A percentile compares a stretch with the other conserved stretches of the same genome.
Conservation (phyloP, 2,113 vertebrate genomes). For the Vulpes ferrilata region DNA sequence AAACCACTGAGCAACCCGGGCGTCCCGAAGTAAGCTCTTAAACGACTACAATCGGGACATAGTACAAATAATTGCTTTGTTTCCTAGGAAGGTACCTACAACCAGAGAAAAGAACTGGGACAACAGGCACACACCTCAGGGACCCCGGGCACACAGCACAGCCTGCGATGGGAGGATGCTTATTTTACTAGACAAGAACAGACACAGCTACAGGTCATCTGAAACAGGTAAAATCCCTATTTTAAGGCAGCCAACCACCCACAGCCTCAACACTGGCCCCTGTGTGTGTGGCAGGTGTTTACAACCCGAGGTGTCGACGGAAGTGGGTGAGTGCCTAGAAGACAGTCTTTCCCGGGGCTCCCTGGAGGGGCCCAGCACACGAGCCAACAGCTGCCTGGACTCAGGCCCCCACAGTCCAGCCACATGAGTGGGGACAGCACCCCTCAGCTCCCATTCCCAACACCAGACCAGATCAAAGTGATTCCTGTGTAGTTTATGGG, state of each 20-base stretch:
- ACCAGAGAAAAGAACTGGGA: background rate
- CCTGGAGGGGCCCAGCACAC: background rate
- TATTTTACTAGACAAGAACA: background rate
- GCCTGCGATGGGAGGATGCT: background rate
- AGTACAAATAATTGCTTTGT: background rate
- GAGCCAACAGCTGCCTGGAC: background rate
- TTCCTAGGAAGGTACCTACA: background rate
- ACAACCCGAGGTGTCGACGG: background rate
- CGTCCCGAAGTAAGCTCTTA: background rate
- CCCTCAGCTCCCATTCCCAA: background rate
- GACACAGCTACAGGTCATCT: background rate
- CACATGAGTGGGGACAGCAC: background rate
- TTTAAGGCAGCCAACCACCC: background rate
- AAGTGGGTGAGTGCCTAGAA: background rate
- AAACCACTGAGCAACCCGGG: too few species aligned
- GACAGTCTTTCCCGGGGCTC: background rate
- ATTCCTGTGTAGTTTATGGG: background rate
- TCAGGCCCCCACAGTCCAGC: background rate
- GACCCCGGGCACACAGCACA: background rate
- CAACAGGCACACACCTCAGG: background rate
- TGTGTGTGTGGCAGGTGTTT: too few species aligned
- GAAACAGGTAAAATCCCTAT: background rate
- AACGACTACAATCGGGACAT: too few species aligned
- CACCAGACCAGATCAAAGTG: background rate
- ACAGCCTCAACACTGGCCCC: too few species aligned